These are phyloP conservation scores for Meteorus colon DNA, from an alignment of 2,888 invertebrate species.

Conservation along the genomic window DNA sequence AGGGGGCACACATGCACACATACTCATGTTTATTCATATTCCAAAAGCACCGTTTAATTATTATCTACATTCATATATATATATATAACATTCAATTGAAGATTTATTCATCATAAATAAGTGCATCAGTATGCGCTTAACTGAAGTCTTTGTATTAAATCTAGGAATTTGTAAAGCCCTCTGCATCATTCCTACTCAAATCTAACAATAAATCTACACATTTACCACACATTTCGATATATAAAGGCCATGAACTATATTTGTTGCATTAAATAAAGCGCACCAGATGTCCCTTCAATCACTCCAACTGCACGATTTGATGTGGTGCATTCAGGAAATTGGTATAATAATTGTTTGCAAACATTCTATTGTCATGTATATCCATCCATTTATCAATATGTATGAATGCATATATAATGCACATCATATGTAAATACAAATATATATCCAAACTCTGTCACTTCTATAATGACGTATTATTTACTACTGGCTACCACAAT, in stretches of 20 bases:
- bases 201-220: constrained; percentile 11
- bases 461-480: background rate
- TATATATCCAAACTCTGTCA: background rate
- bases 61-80: background rate
- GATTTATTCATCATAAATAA: constrained; percentile 8
- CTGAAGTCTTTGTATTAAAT: background rate
- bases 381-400: background rate
- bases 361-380: background rate
- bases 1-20: too few species aligned
- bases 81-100: background rate
- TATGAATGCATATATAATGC: background rate
- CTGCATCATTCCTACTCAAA: background rate
- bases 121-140: background rate
- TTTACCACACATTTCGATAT: constrained; percentile 19
- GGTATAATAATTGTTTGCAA: constrained; percentile 8
- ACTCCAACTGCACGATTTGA: background rate
- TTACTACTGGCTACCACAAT: background rate
- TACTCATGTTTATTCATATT: too few species aligned
- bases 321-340: background rate
- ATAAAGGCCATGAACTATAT: background rate
- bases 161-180: background rate
- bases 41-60: background rate
- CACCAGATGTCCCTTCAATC: background rate
- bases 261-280: background rate
- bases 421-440: constrained; percentile 10